Conservation (phyloP, 2,113 vertebrate genomes). For the Ailurus styani region DNA sequence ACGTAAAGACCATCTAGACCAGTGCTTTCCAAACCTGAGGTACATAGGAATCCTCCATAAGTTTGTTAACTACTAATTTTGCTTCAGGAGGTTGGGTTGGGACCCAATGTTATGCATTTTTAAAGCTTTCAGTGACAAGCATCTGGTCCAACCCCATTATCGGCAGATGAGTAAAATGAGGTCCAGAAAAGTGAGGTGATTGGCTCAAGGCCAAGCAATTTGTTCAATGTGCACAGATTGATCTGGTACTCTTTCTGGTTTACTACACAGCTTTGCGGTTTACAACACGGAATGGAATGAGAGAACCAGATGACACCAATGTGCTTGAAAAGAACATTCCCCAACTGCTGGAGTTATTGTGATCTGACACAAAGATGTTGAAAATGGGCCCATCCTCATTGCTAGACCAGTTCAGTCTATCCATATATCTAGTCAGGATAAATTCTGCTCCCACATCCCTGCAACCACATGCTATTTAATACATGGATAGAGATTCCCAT, state of each 20-base stretch:
- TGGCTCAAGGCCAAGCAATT: neutral
- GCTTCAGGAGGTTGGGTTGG: neutral
- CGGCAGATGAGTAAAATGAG: neutral
- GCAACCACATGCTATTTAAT: neutral
- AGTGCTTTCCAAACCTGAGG: neutral
- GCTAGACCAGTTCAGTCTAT: neutral
- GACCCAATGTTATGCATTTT: neutral
- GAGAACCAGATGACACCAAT: neutral
- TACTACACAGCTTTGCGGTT: neutral
- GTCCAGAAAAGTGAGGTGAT: neutral
- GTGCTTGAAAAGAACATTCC: constrained; percentile 1
- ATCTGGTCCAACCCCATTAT: neutral
- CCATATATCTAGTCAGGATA: neutral
- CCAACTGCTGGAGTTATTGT: neutral
- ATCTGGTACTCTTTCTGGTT: neutral
- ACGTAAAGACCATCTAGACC: neutral
- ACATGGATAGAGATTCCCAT: neutral
- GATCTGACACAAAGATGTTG: neutral
- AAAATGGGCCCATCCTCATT: neutral
- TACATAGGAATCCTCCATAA: neutral
- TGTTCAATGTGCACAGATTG: neutral
- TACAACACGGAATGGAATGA: neutral
- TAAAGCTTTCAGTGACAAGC: neutral
- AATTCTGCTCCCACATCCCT: neutral
- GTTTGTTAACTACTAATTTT: neutral